Percentiles rank a stretch among this genome's conserved stretches.
Evolutionary conservation across 2,797 vertebrate species (phyloP).

Genomic region (Poecilia wingei): DNA sequence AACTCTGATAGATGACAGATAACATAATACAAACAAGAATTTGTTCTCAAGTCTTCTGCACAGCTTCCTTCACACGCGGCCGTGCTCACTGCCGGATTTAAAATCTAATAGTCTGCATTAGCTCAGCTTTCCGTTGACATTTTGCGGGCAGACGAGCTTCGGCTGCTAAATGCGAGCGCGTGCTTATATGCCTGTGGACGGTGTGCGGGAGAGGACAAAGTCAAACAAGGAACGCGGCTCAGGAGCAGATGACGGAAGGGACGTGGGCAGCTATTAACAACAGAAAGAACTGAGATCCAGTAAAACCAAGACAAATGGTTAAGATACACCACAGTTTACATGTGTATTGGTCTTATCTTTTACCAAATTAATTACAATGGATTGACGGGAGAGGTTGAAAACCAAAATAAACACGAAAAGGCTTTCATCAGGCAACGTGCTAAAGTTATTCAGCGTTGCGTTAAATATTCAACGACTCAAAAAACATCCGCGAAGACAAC

Average conservation of each 20-base stretch:
- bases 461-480: slow-evolving; percentile 10
- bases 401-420: background rate
- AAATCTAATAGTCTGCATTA: slow-evolving; percentile 64
- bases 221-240: slow-evolving; percentile 9
- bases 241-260: slow-evolving; percentile 9
- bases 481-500: background rate
- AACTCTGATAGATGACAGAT: slow-evolving; percentile 31
- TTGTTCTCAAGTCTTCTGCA: background rate
- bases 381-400: background rate
- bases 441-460: slow-evolving; percentile 3
- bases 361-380: background rate
- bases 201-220: slow-evolving; percentile 21
- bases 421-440: slow-evolving; percentile 5
- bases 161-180: slow-evolving; percentile 35
- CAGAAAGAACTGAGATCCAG: slow-evolving; percentile 12
- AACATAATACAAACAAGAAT: slow-evolving; percentile 17
- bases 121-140: slow-evolving; percentile 60
- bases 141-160: slow-evolving; percentile 53
- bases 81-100: slow-evolving; percentile 38
- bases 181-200: slow-evolving; percentile 34
- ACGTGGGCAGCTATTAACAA: slow-evolving; percentile 1
- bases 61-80: slow-evolving; percentile 2
- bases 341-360: background rate
- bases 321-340: background rate
- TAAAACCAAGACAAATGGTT: background rate